Base-by-base conservation (phyloP, 1,140 invertebrate genomes). In the Ylistrum balloti region DNA sequence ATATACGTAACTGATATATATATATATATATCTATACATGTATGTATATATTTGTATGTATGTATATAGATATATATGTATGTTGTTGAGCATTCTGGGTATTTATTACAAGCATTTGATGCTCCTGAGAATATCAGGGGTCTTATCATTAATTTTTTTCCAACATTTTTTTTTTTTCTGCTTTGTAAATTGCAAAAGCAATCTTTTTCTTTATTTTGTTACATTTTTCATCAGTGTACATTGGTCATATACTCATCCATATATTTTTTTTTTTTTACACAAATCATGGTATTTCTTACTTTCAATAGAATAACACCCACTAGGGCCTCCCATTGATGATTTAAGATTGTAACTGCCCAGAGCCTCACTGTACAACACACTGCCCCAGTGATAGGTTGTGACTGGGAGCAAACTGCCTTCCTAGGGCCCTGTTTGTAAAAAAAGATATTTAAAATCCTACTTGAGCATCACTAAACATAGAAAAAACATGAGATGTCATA, bases 41-140 rank as follows among this genome's bases (percentile, higher is more conserved):
- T 22, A 20, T 48, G 45, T 9, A 48, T 13, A 22, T 38, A 38
- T 38, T 38, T n/a, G n/a, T n/a, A n/a, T 48, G 20, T 48, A 48
- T 48, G 15, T 2, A 48, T 48, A 48, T 20, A 48, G 11, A 48
- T 20, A 48, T 48, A 74, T 74, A 33, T 38, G 33, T 86, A 86
- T 86, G 15, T 86, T 88, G 87, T 88, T 88, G 87, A 88, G 34
- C 87, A 88, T 88, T 45, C 33, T 88, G 32, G 28, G 38, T 88
- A 88, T 88, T 88, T 88, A 88, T 88, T 88, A 88, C 38, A n/a
- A 13, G n/a, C 34, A 22, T 7, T 5, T 88, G 87, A 38, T 88
- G 33, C 33, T 41, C 32, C 33, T 45, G 33, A 20, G 33, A 33
- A 33, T 28, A 33, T 45, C 32, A 88, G 38, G 33, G 34, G 38